Evolutionary conservation across 2,888 invertebrate species (phyloP).

Genomic region (Drosophila paracracens): DNA sequence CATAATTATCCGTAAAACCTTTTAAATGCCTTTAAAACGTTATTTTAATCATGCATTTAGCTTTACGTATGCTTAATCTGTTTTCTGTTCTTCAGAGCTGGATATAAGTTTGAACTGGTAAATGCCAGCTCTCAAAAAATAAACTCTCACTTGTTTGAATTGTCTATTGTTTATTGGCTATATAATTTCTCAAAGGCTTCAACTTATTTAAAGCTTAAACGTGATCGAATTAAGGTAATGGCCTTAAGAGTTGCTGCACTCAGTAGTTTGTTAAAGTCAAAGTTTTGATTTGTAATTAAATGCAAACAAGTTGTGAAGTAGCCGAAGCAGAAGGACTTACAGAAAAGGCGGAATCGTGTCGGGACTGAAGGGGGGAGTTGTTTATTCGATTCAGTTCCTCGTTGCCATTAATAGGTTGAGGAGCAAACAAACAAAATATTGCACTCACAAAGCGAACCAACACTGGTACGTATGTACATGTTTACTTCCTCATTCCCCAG

Average conservation of each 20-base stretch:
- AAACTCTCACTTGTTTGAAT: background rate
- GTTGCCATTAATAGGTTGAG: slow-evolving; percentile 35
- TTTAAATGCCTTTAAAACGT: background rate
- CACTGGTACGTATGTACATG: slow-evolving; percentile 47
- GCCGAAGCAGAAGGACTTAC: background rate
- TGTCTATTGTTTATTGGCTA: background rate
- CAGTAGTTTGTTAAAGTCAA: slow-evolving; percentile 19
- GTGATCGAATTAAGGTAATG: slow-evolving; percentile 10
- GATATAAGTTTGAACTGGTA: background rate
- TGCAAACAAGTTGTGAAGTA: slow-evolving; percentile 31
- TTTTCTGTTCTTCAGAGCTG: background rate
- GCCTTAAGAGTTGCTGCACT: slow-evolving; percentile 22
- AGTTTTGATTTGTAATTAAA: slow-evolving; percentile 53
- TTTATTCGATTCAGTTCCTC: slow-evolving; percentile 13
- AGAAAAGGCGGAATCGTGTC: background rate
- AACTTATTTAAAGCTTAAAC: slow-evolving; percentile 3
- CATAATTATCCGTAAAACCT: background rate
- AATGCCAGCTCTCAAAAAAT: background rate
- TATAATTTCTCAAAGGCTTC: background rate
- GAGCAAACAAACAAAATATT: slow-evolving; percentile 46
- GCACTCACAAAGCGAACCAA: slow-evolving; percentile 63
- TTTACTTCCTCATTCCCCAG: slow-evolving; percentile 5
- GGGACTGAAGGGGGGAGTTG: background rate
- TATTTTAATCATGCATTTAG: background rate
- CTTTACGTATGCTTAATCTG: background rate